These are phyloP conservation scores for Melanostigma gelatinosum DNA, from an alignment of 2,113 vertebrate species.

Conservation along the genomic window DNA sequence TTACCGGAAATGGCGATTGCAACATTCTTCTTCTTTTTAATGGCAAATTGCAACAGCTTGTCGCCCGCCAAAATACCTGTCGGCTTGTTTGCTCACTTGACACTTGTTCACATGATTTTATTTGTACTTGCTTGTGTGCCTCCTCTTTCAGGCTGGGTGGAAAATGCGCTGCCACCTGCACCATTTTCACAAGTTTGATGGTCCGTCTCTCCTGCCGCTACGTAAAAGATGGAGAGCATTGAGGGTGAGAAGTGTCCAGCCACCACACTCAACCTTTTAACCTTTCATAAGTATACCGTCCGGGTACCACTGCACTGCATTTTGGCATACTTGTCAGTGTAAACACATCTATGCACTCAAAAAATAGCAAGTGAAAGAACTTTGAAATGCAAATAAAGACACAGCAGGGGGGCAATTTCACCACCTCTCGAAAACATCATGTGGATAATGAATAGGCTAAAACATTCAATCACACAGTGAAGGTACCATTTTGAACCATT, in stretches of 20 bases:
- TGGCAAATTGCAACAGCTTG: neutral
- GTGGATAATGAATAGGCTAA: neutral
- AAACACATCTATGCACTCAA: neutral
- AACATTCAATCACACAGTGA: neutral
- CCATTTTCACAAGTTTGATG: neutral
- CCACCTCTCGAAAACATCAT: neutral
- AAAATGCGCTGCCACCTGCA: neutral
- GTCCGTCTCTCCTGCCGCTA: neutral
- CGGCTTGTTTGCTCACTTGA: no score
- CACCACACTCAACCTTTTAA: neutral
- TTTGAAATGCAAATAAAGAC: neutral
- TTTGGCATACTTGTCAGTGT: neutral
- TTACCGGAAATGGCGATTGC: neutral
- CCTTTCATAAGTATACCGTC: neutral
- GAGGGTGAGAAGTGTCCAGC: neutral
- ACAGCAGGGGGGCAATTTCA: neutral
- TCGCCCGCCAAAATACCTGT: no score
- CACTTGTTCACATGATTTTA: neutral
- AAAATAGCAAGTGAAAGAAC: neutral
- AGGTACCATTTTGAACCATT: neutral
- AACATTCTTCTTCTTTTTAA: neutral
- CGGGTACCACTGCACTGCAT: neutral
- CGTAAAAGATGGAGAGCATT: neutral
- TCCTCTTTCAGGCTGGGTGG: neutral
- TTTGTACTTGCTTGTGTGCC: neutral